Base-by-base conservation (phyloP, 2,888 invertebrate species). In the Ptilodon capucinus region DNA sequence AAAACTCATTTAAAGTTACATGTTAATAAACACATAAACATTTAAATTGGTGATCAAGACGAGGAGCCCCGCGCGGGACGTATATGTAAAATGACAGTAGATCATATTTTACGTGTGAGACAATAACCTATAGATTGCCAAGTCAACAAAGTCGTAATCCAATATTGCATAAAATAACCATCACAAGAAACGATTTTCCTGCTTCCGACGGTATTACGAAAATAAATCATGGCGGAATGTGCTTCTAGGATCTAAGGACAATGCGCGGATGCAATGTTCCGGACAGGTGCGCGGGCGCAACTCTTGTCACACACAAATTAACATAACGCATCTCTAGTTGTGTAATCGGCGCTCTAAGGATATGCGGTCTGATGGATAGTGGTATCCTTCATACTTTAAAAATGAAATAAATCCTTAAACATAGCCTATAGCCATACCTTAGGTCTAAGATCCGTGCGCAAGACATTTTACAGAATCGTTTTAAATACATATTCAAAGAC, bases 181-280 rank as follows among this genome's bases (percentile, higher is more conserved):
- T 40, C 25, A 40, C 4, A 5, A 25, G 25, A 25, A 40, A 40
- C 25, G 13, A 40, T 40, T 54, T 60, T 64, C 60, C 62, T 64
- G 43, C 18, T 53, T 48, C 47, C 43, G 40, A 40, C 40, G 25
- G 11, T 59, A 49, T 39, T 57, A 16, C 57, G 64, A 64, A 64
- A 56, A 62, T 40, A 44, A 62, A 60, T 58, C 52, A 63, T 60
- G 62, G 60, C 61, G 54, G 57, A 57, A 66, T 68, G 71, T 75
- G 44, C 71, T 81, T 74, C 74, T 79, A 74, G 76, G 79, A 83
- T 80, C 68, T 65, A 52, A 68, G 76, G 71, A 88, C 89, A 89
- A 88, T 87, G 87, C 63, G 76, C 89, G 89, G 89, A 90, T 86
- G 79, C 71, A 51, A 66, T 68, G 84, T 85, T 84, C 88, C 89